Conservation (phyloP, 2,113 vertebrate species). For the Megaleporinus macrocephalus region DNA sequence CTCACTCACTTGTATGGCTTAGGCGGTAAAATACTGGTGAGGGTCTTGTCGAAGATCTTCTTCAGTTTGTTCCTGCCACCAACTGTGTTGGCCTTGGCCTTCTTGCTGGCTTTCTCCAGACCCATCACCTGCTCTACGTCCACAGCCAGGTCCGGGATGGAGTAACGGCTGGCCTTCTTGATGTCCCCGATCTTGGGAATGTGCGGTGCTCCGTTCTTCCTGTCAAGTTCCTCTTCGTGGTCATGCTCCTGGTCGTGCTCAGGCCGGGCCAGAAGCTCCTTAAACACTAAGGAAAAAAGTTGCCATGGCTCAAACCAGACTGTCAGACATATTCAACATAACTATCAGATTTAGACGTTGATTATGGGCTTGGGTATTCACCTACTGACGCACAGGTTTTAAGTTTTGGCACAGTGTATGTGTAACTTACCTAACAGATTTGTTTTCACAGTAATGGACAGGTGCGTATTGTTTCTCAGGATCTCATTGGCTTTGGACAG, state of each 20-base stretch:
- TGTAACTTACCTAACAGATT: conserved; percentile 90
- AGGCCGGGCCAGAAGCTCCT: conserved; percentile 91
- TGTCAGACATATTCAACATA: not conserved
- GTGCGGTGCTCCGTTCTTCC: conserved; percentile 94
- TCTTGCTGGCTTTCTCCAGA: conserved; percentile 96
- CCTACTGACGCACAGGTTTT: not conserved
- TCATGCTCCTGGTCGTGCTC: conserved; percentile 83
- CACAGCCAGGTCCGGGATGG: conserved; percentile 95
- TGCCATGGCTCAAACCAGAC: not conserved
- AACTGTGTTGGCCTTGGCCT: conserved; percentile 93
- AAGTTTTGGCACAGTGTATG: not conserved
- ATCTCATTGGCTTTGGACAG: conserved; percentile 98
- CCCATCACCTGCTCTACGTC: conserved; percentile 97
- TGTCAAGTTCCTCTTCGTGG: conserved; percentile 88
- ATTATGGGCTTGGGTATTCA: not conserved
- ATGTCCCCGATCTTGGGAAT: conserved; percentile 98
- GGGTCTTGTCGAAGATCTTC: conserved; percentile 98
- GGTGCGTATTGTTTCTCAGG: conserved; percentile 97
- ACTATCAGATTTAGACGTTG: not conserved
- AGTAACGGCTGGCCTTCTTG: conserved; percentile 96
- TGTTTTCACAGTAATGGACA: conserved; percentile 99
- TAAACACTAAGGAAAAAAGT: conserved; percentile 83
- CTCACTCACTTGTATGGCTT: conserved; percentile 94
- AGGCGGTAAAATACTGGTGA: conserved; percentile 97
- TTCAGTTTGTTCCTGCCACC: conserved; percentile 96